Conservation (phyloP, 2,888 invertebrate genomes). For the Acanthosepion lycidas region DNA sequence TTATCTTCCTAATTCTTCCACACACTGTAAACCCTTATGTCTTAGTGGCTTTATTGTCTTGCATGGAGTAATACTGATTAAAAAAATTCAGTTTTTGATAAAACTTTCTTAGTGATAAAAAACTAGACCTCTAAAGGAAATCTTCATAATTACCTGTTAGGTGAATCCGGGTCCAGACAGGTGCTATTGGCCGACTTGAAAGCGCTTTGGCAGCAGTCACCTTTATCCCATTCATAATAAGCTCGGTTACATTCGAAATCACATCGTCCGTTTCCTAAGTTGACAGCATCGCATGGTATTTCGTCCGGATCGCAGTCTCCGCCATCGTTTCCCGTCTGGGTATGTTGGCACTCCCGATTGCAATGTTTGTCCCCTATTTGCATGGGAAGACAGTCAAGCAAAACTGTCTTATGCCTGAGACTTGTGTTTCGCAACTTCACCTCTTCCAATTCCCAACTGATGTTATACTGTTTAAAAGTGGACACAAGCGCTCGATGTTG, state of each 20-base stretch:
- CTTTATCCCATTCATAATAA: conserved; percentile 68
- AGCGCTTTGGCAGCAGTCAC: conserved; percentile 66
- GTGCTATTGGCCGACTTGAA: conserved; percentile 51
- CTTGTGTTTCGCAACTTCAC: conserved; percentile 57
- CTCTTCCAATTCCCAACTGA: conserved; percentile 60
- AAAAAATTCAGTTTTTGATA: too few species aligned
- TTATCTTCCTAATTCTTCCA: too few species aligned
- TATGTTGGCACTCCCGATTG: conserved; percentile 65
- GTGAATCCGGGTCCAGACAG: conserved; percentile 67
- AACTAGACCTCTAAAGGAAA: too few species aligned
- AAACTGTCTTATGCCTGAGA: conserved; percentile 59
- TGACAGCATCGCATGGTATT: conserved; percentile 56
- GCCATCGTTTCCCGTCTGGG: conserved; percentile 69
- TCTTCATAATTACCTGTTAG: conserved; percentile 58
- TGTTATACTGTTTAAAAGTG: conserved; percentile 69
- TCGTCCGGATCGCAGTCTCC: conserved; percentile 69
- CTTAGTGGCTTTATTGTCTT: too few species aligned
- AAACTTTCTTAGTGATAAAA: too few species aligned
- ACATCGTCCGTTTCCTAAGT: conserved; percentile 66
- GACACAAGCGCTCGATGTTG: conserved; percentile 63
- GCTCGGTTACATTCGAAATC: conserved; percentile 67
- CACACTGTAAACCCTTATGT: too few species aligned
- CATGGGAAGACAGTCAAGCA: conserved; percentile 66
- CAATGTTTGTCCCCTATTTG: conserved; percentile 68
- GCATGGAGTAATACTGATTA: too few species aligned